Percentiles rank a stretch among this genome's conserved stretches.
Conservation (phyloP, 2,888 invertebrate genomes). For the Drosophila rellima region DNA sequence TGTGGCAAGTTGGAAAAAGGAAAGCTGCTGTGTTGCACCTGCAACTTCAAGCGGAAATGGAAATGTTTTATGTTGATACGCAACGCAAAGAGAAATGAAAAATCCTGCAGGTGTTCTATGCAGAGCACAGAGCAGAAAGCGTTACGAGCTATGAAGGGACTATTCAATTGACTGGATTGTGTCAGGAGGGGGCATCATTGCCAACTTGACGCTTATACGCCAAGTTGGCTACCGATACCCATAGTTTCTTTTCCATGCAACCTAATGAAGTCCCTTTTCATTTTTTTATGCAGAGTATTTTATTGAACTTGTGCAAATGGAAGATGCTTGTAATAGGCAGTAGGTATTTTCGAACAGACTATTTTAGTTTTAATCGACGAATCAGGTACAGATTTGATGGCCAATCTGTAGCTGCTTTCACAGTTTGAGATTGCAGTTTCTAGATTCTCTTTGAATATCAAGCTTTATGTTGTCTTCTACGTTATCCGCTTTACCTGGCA, state of each 20-base stretch:
- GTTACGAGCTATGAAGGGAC: constrained; percentile 2
- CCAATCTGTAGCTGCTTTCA: constrained; percentile 6
- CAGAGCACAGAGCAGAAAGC: background rate
- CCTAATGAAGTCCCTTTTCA: constrained; percentile 28
- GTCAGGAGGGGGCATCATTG: constrained; percentile 10
- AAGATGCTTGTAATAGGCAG: constrained; percentile 13
- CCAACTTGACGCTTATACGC: constrained; percentile 9
- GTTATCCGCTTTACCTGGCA: background rate
- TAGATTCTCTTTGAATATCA: background rate
- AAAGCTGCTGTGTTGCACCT: constrained; percentile 41
- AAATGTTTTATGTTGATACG: constrained; percentile 42
- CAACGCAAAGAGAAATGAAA: constrained; percentile 34
- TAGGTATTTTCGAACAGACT: too few species aligned
- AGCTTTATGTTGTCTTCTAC: background rate
- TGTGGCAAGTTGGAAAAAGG: constrained; percentile 47
- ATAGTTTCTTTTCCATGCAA: constrained; percentile 8
- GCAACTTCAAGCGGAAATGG: constrained; percentile 70
- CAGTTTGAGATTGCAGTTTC: background rate
- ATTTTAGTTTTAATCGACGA: constrained; percentile 25
- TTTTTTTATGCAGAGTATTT: background rate
- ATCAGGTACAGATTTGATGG: background rate
- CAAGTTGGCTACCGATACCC: constrained; percentile 3
- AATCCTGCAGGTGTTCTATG: constrained; percentile 34
- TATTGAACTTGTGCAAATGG: constrained; percentile 9
- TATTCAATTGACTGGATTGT: constrained; percentile 26